These are phyloP conservation scores for Sussaba pulchella DNA, from an alignment of 2,888 invertebrate species.

Conservation along the genomic window DNA sequence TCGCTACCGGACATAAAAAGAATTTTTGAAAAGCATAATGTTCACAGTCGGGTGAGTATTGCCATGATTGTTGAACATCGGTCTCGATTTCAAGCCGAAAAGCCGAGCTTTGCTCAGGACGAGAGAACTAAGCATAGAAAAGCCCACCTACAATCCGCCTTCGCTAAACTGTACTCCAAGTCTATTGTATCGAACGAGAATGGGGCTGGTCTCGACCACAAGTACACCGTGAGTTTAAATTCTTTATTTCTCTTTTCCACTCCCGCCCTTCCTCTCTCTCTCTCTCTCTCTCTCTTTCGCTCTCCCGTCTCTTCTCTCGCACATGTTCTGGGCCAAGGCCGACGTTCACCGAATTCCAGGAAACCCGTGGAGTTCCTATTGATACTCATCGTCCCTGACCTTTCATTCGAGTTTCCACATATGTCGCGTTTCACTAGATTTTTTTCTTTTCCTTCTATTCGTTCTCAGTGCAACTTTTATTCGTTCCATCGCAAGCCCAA, in stretches of 20 bases:
- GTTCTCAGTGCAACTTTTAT: not conserved
- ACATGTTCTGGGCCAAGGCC: not conserved
- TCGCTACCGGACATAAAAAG: not conserved
- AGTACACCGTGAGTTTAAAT: conserved; percentile 7
- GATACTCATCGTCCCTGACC: not conserved
- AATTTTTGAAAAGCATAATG: not conserved
- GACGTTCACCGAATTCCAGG: not conserved
- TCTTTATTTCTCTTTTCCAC: not conserved
- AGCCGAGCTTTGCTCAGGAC: not conserved
- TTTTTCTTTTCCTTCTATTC: conserved; percentile 10
- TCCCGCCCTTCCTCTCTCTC: too few relatives aligned
- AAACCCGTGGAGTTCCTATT: conserved; percentile 1
- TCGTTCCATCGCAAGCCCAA: not conserved
- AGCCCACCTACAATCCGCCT: not conserved
- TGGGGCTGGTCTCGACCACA: not conserved
- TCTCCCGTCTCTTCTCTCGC: too few relatives aligned
- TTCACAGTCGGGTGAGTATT: not conserved
- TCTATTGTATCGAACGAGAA: conserved; percentile 18
- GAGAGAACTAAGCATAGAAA: not conserved
- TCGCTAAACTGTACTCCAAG: not conserved
- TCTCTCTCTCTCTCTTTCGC: not conserved
- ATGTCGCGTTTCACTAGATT: not conserved
- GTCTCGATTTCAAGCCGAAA: not conserved
- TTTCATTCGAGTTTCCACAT: not conserved
- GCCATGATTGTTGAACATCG: not conserved